phyloP scores from a whole-genome alignment of 2,113 vertebrate genomes.

The Drymodes brunneopygia region DNA sequence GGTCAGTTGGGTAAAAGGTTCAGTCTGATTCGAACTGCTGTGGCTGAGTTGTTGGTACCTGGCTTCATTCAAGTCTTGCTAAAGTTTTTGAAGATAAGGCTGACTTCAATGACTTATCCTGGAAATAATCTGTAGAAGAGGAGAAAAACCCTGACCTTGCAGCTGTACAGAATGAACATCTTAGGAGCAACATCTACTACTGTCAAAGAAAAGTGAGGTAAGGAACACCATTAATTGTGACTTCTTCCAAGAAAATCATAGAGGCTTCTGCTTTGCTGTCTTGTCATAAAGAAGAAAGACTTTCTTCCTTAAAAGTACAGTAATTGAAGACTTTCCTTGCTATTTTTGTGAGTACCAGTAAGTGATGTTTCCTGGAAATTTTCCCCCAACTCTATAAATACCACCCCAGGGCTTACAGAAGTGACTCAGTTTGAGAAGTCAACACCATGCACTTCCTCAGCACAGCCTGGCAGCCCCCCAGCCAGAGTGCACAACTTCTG shows the following conservation, averaged over 20 bases:
- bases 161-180: background rate
- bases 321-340: constrained; percentile 62
- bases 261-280: constrained; percentile 22
- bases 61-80: background rate
- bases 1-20: background rate
- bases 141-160: background rate
- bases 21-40: background rate
- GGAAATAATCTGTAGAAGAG: background rate
- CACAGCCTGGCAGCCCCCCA: constrained; percentile 35
- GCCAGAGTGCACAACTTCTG: constrained; percentile 68
- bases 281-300: constrained; percentile 29
- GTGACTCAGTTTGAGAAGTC: constrained; percentile 79
- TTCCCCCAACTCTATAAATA: constrained; percentile 75
- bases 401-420: constrained; percentile 40
- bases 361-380: constrained; percentile 80
- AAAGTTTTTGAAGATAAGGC: background rate
- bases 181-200: background rate
- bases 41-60: background rate
- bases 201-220: background rate
- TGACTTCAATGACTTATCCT: background rate
- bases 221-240: constrained; percentile 17
- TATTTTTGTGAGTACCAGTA: constrained; percentile 75
- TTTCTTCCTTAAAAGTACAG: constrained; percentile 58
- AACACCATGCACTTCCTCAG: constrained; percentile 67
- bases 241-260: background rate